Base-by-base conservation (phyloP, 2,888 invertebrate species). In the Acleris laterana region DNA sequence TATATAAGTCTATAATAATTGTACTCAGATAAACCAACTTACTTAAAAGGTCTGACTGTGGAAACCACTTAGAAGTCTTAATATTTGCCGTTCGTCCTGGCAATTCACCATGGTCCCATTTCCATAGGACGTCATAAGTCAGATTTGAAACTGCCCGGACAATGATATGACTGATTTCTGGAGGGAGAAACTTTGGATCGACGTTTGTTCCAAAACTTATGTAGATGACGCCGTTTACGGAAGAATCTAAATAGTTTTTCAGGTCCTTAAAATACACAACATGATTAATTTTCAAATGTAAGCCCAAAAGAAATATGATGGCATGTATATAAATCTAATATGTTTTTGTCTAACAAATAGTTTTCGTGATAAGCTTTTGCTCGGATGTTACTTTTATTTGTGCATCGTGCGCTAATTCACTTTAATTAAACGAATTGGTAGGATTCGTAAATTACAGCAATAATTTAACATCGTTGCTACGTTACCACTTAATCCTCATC, bases 111-210 rank as follows among this genome's bases (percentile, higher is more conserved):
- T 38, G 25, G 19, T 83, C 79, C 82, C 81, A 87, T 71, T 88
- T 89, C 85, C 84, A 88, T 17, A 90, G 44, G 3, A 90, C 79
- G 20, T 82, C 73, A 63, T 87, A 88, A 1, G 83, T 83, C 42
- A 89, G 63, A 58, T 78, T 71, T 0, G 80, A 75, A 66, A 89
- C 84, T 0, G 81, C 80, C n/a, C 70, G 65, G 2, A 80, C 17
- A 20, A 84, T 71, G 2, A 66, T 62, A 32, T 73, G 62, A n/a
- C 72, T 68, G 42, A 57, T 70, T 53, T 74, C 69, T n/a, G 70
- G 68, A 7, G 81, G 77, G 62, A 88, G 64, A 1, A 69, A 53
- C 0, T 76, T 72, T 0, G 79, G 78, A 44, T 76, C 74, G 0
- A 84, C 74, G 51, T 84, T 84, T 1, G 87, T 53, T 11, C 38